These are phyloP conservation scores for Cryptus armator DNA, from an alignment of 2,888 invertebrate species.

Conservation along the genomic window DNA sequence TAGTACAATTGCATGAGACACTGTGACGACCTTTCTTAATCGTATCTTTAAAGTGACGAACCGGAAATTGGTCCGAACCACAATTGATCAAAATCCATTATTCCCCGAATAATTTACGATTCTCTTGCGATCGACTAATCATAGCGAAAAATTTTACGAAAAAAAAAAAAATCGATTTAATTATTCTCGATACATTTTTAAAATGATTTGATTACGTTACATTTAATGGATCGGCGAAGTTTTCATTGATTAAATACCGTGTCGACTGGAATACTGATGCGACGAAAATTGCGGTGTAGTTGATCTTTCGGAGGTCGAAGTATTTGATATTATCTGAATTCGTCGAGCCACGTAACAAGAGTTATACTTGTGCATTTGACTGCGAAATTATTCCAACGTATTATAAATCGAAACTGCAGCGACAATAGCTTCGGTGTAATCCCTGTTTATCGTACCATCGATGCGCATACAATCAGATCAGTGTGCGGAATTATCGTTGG, in stretches of 20 bases:
- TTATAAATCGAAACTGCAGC: conserved; percentile 40
- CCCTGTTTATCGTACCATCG: conserved; percentile 58
- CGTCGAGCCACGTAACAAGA: neutral
- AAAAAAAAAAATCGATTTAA: no score
- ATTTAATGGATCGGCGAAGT: no score
- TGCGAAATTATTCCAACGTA: conserved; percentile 51
- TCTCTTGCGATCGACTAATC: no score
- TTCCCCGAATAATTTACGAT: no score
- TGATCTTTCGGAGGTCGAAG: no score
- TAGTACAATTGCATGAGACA: conserved; percentile 46
- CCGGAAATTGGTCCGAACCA: neutral
- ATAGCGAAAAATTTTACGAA: no score
- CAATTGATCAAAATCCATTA: no score
- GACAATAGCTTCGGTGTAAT: conserved; percentile 46
- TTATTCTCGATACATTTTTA: no score
- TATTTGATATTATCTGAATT: neutral
- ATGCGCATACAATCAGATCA: conserved; percentile 50
- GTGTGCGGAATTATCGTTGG: conserved; percentile 52
- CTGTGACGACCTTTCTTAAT: conserved; percentile 37
- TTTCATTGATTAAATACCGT: no score
- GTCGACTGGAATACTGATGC: no score
- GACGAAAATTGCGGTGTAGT: no score
- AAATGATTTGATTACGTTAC: no score
- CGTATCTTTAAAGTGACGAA: neutral
- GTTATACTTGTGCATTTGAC: conserved; percentile 13